Conservation (phyloP, 2,113 vertebrate genomes). For the Myotis lucifugus region DNA sequence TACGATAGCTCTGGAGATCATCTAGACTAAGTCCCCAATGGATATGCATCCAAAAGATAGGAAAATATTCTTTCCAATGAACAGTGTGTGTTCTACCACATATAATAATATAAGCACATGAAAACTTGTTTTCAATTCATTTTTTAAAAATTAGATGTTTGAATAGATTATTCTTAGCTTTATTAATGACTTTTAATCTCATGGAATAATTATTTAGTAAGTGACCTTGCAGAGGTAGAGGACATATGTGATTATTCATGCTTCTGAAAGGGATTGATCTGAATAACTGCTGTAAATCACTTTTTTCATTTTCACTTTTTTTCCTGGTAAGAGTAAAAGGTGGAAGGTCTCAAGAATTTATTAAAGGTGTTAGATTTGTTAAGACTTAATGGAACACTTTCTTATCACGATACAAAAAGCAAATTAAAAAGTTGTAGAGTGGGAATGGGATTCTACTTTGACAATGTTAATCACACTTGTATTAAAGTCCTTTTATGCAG, state of each 20-base stretch:
- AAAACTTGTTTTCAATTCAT: neutral
- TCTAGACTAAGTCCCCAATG: neutral
- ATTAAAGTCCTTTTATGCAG: conserved; percentile 24
- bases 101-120: conserved; percentile 35
- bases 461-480: conserved; percentile 13
- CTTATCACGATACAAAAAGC: neutral
- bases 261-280: conserved; percentile 73
- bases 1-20: neutral
- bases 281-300: conserved; percentile 25
- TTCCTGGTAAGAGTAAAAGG: conserved; percentile 62
- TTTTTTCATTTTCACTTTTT: conserved; percentile 57
- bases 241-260: conserved; percentile 72
- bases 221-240: conserved; percentile 68
- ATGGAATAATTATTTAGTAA: conserved; percentile 70
- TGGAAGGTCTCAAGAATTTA: conserved; percentile 57
- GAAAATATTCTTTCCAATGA: conserved; percentile 12
- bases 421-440: neutral
- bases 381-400: neutral
- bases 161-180: neutral
- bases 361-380: conserved; percentile 43
- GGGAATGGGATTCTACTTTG: neutral
- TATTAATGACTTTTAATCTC: neutral
- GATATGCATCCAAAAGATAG: neutral
- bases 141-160: neutral
- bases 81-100: neutral